Base-by-base conservation (phyloP, 2,113 vertebrate species). In the Neodontobutis hainanensis region DNA sequence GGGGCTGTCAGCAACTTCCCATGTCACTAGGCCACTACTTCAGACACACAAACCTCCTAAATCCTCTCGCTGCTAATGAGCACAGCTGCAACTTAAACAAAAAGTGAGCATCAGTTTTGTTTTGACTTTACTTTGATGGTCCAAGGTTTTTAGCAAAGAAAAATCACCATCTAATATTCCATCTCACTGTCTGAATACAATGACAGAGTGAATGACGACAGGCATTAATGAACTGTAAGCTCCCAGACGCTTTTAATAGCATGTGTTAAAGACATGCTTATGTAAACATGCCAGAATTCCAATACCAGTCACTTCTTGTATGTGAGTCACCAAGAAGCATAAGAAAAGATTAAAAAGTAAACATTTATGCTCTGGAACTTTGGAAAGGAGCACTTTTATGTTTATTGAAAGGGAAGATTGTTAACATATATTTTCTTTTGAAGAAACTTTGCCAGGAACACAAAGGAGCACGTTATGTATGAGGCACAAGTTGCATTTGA, bases 11-110 rank as follows among this genome's bases (percentile, higher is more conserved):
- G 65, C 67, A 49, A 63, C 62, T 62, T 60, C 76, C 62, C 0
- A 5, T 58, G 56, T 19, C 56, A 55, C 65, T 70, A 48, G 57
- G 51, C 69, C 69, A 78, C 79, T 50, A 77, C 55, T 56, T 68
- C 73, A 59, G 11, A 48, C 66, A 44, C 57, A 59, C 51, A 75
- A 66, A 75, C 15, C 45, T 36, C 55, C 66, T 70, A 77, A 77
- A 79, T 88, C 79, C 82, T 85, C 77, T 74, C 58, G 46, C 69
- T 55, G 62, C 82, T 91, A 91, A 92, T 89, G 89, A 86, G 80
- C 82, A 66, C 89, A 90, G 89, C 88, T 90, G 91, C 78, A 82
- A 82, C 82, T 87, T 64, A 65, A 43, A 58, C 14, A 72, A 19
- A 50, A 16, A 19, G 65, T 85, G 79, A 89, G 83, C 83, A 81